Percentiles rank a stretch among this genome's conserved stretches.
phyloP scores from a whole-genome alignment of 2,113 vertebrate species.

The Oryzias curvinotus region DNA sequence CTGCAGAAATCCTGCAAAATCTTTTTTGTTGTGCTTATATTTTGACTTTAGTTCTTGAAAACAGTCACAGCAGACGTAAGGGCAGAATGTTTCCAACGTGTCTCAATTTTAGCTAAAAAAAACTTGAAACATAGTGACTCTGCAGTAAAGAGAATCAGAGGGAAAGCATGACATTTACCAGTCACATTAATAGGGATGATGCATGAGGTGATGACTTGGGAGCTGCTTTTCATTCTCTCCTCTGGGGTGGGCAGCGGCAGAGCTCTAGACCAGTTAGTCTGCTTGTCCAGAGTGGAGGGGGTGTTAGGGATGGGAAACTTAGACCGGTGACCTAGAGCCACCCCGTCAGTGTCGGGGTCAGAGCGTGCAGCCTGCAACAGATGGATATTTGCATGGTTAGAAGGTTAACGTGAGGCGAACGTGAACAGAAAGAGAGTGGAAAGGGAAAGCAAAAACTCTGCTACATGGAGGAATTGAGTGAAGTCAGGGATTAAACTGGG shows the following conservation, averaged over 20 bases:
- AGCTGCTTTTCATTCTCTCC: slow-evolving; percentile 94
- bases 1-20: too few relatives aligned
- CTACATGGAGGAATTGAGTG: slow-evolving; percentile 18
- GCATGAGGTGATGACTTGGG: slow-evolving; percentile 92
- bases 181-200: slow-evolving; percentile 99
- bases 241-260: slow-evolving; percentile 97
- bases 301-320: slow-evolving; percentile 93
- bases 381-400: slow-evolving; percentile 67
- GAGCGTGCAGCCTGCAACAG: slow-evolving; percentile 85
- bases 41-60: too few relatives aligned
- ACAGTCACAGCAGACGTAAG: too few relatives aligned
- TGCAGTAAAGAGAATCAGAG: slow-evolving; percentile 1
- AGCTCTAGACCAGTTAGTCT: slow-evolving; percentile 96
- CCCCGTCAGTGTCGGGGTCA: slow-evolving; percentile 88
- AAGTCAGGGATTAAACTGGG: slow-evolving; percentile 13
- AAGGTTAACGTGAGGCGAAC: slow-evolving; percentile 31
- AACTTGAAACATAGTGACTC: neutral
- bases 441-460: slow-evolving; percentile 31
- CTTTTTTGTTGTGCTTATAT: too few relatives aligned
- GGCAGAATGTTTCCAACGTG: neutral
- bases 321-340: slow-evolving; percentile 88
- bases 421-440: slow-evolving; percentile 10
- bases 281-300: slow-evolving; percentile 97
- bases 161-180: slow-evolving; percentile 77
- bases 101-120: neutral